Conservation (phyloP, 1,140 invertebrate genomes). For the Cotesia chilonis region DNA sequence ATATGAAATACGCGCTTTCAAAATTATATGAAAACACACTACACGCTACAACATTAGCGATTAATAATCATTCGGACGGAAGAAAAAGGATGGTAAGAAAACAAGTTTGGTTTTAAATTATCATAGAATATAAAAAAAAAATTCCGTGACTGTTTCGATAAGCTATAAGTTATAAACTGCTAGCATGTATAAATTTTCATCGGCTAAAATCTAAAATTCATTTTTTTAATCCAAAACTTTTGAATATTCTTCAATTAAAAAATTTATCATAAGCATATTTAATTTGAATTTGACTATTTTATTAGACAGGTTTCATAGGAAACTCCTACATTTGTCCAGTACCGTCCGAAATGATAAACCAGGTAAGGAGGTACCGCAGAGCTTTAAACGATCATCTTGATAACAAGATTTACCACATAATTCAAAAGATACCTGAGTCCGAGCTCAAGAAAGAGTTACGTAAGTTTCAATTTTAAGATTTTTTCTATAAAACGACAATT, state of each 20-base stretch:
- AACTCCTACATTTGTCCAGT: conserved; percentile 23
- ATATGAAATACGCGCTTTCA: background rate
- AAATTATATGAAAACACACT: background rate
- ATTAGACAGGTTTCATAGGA: conserved; percentile 21
- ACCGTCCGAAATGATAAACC: conserved; percentile 7
- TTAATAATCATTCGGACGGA: background rate
- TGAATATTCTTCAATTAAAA: too few species aligned
- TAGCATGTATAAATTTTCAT: too few species aligned
- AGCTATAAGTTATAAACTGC: too few species aligned
- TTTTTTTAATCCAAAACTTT: too few species aligned
- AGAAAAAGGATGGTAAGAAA: conserved; percentile 17
- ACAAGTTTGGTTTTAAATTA: background rate
- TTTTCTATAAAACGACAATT: too few species aligned
- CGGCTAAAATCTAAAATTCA: too few species aligned
- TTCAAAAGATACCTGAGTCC: conserved; percentile 10
- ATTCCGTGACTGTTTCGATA: too few species aligned
- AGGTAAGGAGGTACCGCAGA: conserved; percentile 14
- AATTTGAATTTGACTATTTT: background rate
- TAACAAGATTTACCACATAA: conserved; percentile 31
- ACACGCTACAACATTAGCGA: background rate
- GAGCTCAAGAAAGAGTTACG: background rate
- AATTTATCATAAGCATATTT: background rate
- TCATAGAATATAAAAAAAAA: too few species aligned
- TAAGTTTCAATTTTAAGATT: conserved; percentile 6
- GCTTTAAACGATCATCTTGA: conserved; percentile 13